Conservation (phyloP, 2,113 vertebrate species). For the Meriones unguiculatus region DNA sequence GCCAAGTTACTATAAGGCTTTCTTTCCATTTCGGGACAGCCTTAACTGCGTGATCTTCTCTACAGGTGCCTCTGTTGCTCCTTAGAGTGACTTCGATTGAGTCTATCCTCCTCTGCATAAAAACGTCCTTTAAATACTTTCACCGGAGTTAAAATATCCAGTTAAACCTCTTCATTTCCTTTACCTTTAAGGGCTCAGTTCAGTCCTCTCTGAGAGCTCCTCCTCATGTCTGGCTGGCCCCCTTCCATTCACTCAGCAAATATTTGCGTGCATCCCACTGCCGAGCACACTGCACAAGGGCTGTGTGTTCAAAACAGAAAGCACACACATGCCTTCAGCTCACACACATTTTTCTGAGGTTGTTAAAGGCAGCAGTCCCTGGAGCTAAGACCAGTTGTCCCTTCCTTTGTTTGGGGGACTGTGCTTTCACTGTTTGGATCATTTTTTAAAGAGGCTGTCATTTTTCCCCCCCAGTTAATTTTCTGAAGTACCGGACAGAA, state of each 20-base stretch:
- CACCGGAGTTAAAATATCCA: neutral
- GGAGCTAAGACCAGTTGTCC: neutral
- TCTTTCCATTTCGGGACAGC: neutral
- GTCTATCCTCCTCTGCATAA: neutral
- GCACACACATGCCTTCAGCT: neutral
- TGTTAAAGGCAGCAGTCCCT: neutral
- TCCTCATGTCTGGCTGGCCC: neutral
- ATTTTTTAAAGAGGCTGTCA: neutral
- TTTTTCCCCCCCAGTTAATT: neutral
- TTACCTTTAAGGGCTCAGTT: neutral
- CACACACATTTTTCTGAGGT: neutral
- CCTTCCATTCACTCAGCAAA: neutral
- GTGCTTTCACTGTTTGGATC: neutral
- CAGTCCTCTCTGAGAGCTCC: neutral
- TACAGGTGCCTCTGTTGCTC: neutral
- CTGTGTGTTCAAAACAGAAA: neutral
- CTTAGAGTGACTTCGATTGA: neutral
- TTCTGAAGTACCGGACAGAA: neutral
- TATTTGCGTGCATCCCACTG: neutral
- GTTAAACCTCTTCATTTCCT: slow-evolving; percentile 37
- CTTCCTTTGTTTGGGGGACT: neutral
- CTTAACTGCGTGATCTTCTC: neutral
- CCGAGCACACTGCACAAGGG: neutral
- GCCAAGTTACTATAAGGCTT: neutral
- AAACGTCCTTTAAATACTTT: slow-evolving; percentile 49